Evolutionary conservation across 2,888 invertebrate species (phyloP).

Genomic region (Boloria selene): DNA sequence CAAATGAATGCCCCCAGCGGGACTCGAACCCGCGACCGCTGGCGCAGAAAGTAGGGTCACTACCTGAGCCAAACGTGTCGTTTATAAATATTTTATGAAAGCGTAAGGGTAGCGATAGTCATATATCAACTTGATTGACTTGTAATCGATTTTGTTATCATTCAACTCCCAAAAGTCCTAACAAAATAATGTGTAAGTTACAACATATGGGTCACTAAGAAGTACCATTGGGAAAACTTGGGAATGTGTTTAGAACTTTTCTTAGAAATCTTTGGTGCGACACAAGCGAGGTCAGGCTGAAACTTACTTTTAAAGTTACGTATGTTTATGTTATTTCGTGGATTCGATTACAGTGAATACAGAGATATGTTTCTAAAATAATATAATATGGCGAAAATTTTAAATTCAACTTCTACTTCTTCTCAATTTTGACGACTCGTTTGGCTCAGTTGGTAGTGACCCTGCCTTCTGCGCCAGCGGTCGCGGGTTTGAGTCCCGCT

Average conservation of each 20-base stretch:
- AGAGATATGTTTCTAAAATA: not conserved
- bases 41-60: too few species aligned
- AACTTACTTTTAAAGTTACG: not conserved
- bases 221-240: slow-evolving; percentile 8
- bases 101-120: slow-evolving; percentile 3
- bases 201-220: slow-evolving; percentile 4
- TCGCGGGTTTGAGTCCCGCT: too few species aligned
- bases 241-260: slow-evolving; percentile 7
- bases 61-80: too few species aligned
- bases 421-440: too few species aligned
- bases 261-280: slow-evolving; percentile 3
- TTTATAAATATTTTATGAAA: slow-evolving; percentile 6
- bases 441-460: too few species aligned
- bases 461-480: too few species aligned
- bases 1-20: too few species aligned
- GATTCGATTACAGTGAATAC: slow-evolving; percentile 1
- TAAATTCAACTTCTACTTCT: not conserved
- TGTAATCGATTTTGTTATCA: slow-evolving; percentile 5
- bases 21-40: too few species aligned
- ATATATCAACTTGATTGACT: not conserved
- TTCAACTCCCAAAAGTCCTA: slow-evolving; percentile 7
- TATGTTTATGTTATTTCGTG: slow-evolving; percentile 1
- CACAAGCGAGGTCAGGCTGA: not conserved
- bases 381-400: too few species aligned
- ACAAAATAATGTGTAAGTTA: slow-evolving; percentile 15